Evolutionary conservation across 2,888 invertebrate species (phyloP), one percentile per base, ranked within the genome.

Genomic region (Lissocephala sabroskyi): DNA sequence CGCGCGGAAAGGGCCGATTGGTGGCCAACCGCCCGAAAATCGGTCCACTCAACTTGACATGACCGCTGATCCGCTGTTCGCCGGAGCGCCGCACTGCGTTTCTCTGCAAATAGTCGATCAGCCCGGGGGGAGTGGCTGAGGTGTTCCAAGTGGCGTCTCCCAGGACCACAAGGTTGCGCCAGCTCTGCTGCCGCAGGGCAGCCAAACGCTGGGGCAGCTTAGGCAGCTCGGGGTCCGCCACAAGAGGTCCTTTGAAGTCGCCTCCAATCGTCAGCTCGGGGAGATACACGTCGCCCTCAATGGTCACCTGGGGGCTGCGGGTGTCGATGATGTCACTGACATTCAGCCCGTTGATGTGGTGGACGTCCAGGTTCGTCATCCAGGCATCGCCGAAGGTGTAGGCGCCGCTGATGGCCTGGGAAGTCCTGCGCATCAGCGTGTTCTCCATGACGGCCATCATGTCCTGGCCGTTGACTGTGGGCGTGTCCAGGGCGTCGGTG

Each of bases 41-140:
- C 0, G 82, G 78, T 1, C 64, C 57, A 0, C 52, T 40, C 0
- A 82, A 32, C 0, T 59, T 43, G 0, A 83, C 80, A 42, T 76
- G 78, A 0, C 81, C 82, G 0, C 65, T 62, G 6, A 82, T 81
- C 0, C 45, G 45, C 26, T 82, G 83, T 5, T 78, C 52, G 1
- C 51, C 63, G 0, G 26, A 36, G 2, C 61, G 63, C 4, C 66
- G 62, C 0, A 82, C 83, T 1, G 82, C 82, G 23, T 79, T 63
- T 13, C 47, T 59, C 2, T 67, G 63, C 6, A 82, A 39, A 51
- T 82, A 83, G 6, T 68, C 65, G 23, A 82, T 41, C 23, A 23
- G 3, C 3, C 7, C 23, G 3, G 5, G 5, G n/a, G 13, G 51
- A 47, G 33, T 42, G 18, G 9, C 35, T 29, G 35, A 39, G 29